Evolutionary conservation across 2,113 vertebrate species (phyloP), one percentile per base, ranked within the genome.

Genomic region (Uria aalge): DNA sequence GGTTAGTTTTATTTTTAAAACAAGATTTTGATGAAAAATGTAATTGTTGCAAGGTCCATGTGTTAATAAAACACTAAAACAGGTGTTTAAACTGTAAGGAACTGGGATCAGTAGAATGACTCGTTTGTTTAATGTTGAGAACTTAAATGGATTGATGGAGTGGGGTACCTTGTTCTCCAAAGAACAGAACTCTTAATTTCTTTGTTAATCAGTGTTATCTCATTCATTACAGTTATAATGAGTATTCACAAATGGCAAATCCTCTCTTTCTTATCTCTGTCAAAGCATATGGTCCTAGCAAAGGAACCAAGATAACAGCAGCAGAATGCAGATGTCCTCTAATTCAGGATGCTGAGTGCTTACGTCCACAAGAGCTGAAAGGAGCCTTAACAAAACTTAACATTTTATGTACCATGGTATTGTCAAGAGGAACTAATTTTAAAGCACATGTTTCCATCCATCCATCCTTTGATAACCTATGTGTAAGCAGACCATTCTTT

Each of bases 251-350:
- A 95, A 48, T 12, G 87, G 29, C 21, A 92, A 93, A 93, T 93
- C 88, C 85, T 88, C 74, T 91, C 81, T 79, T 82, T 78, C 90
- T 96, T 96, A 95, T 96, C 94, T 95, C 66, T 88, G 74, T 77
- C 40, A 92, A 92, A 94, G 60, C 89, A 94, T 91, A 92, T 75
- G 84, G 83, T 84, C 60, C 60, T 78, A 72, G 76, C 29, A 91
- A 78, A 92, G n/a, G 64, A 91, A 68, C 55, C 34, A 68, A 89
- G 91, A 74, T 84, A 95, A 92, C 68, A 81, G 76, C 3, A 78
- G 73, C 43, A 89, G 80, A 87, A 84, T 74, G 80, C 80, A 89
- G 60, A 67, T 85, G 60, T 75, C 67, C 50, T 94, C 30, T 81
- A 78, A 84, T 89, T 71, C 64, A 84, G 76, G 47, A 45, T 88